Percentiles rank a stretch among this genome's conserved stretches.
These are phyloP conservation scores for Amblyraja radiata DNA, from an alignment of 2,797 vertebrate genomes.

Conservation along the genomic window DNA sequence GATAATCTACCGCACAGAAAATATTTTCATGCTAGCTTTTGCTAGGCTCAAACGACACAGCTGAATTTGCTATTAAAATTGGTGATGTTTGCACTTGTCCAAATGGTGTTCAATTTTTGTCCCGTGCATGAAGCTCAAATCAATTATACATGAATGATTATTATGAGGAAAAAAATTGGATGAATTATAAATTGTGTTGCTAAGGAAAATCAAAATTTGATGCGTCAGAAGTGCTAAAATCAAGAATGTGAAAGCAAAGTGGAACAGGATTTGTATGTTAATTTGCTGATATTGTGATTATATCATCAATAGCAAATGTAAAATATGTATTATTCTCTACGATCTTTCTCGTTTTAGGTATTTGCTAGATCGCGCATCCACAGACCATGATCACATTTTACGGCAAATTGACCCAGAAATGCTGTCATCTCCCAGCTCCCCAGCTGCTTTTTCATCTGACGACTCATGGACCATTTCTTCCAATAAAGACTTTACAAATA, in stretches of 20 bases:
- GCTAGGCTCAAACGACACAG: not conserved
- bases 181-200: not conserved
- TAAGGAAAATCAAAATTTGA: not conserved
- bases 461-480: slow-evolving; percentile 72
- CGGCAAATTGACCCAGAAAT: slow-evolving; percentile 75
- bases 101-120: not conserved
- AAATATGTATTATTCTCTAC: not conserved
- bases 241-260: not conserved
- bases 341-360: slow-evolving; percentile 56
- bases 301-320: not conserved
- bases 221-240: not conserved
- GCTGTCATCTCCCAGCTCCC: slow-evolving; percentile 63
- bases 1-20: not conserved
- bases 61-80: not conserved
- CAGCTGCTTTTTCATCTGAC: slow-evolving; percentile 62
- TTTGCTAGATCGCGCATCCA: slow-evolving; percentile 77
- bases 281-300: too few species aligned
- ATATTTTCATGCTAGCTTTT: not conserved
- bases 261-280: not conserved
- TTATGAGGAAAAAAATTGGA: not conserved
- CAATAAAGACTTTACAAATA: slow-evolving; percentile 68
- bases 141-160: not conserved
- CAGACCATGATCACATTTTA: slow-evolving; percentile 67
- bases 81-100: not conserved
- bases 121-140: not conserved